Base-by-base conservation (phyloP, 2,888 invertebrate genomes). In the Teleogryllus oceanicus region DNA sequence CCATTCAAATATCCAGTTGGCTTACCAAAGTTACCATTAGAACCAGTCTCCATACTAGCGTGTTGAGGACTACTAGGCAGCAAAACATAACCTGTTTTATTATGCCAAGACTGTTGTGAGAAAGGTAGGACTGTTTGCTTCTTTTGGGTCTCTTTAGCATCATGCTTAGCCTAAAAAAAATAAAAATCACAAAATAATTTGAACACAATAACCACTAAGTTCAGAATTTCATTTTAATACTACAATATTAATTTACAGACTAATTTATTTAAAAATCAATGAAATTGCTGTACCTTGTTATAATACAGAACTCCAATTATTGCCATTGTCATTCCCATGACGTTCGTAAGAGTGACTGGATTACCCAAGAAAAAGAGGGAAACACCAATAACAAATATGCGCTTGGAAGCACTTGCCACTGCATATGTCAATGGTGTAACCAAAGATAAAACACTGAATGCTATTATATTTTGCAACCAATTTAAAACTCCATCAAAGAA, bases 361-460 rank as follows among this genome's bases (percentile, higher is more conserved):
- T 98, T 98, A 80, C 94, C 93, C 84, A 98, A 89, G 85, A 96
- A 89, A 83, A 97, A 87, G 83, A 98, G 89, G 77, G 98, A 97
- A 51, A 95, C 93, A 16, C 91, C 93, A 86, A 98, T 98, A 80
- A 98, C 96, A 84, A 93, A 94, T 83, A 97, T 96, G 84, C 98
- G 90, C 88, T 98, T 98, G 79, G 97, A 96, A 49, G 96, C 96
- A 87, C 96, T 98, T 79, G 97, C 97, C 80, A 98, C 97, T 0
- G 97, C 97, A 88, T 98, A 98, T 1, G 96, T 96, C 51, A 98
- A 89, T 75, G 98, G 97, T n/a, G 97, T 93, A 74, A 98, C 96
- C 83, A 94, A 88, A 79, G 96, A 95, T 83, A 99, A 90, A 80
- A 98, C 94, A 84, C 95, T 96, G 88, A 98, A 98, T 0, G 98